phyloP scores from a whole-genome alignment of 2,888 invertebrate species.

The Monochamus alternatus region DNA sequence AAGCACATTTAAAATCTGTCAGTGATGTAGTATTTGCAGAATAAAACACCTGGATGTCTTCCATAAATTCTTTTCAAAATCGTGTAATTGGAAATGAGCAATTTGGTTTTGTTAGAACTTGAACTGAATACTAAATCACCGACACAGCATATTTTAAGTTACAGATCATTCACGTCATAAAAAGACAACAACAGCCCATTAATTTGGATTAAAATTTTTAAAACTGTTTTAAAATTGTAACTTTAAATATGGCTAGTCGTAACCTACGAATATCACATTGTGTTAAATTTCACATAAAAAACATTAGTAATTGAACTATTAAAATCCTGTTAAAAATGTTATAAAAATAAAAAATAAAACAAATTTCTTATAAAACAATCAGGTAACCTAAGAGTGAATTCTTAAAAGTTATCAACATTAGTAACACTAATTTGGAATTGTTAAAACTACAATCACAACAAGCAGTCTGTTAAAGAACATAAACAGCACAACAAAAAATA shows the following conservation, averaged over 20 bases:
- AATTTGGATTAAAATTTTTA: constrained; percentile 37
- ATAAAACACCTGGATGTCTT: not conserved
- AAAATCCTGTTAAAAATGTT: constrained; percentile 42
- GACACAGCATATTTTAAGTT: constrained; percentile 42
- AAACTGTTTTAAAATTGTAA: constrained; percentile 48
- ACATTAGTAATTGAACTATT: constrained; percentile 39
- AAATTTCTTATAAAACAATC: constrained; percentile 36
- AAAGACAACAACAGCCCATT: not conserved
- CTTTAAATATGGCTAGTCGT: constrained; percentile 51
- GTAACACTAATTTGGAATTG: constrained; percentile 28
- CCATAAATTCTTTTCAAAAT: not conserved
- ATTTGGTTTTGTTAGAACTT: not conserved
- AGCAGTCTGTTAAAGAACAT: constrained; percentile 37
- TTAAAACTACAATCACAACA: constrained; percentile 43
- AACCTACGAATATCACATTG: constrained; percentile 32
- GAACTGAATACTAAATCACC: constrained; percentile 19
- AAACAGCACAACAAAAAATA: constrained; percentile 45
- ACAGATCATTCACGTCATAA: constrained; percentile 28
- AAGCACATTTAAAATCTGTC: constrained; percentile 28
- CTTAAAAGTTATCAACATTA: constrained; percentile 40
- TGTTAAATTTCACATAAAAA: constrained; percentile 44
- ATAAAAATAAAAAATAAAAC: constrained; percentile 42
- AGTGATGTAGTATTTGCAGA: constrained; percentile 14
- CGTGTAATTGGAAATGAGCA: too few relatives aligned
- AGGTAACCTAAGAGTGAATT: constrained; percentile 41